Evolutionary conservation across 2,888 invertebrate genomes (phyloP), one percentile per base, ranked within the genome.

Genomic region (Phaonia tiefii): DNA sequence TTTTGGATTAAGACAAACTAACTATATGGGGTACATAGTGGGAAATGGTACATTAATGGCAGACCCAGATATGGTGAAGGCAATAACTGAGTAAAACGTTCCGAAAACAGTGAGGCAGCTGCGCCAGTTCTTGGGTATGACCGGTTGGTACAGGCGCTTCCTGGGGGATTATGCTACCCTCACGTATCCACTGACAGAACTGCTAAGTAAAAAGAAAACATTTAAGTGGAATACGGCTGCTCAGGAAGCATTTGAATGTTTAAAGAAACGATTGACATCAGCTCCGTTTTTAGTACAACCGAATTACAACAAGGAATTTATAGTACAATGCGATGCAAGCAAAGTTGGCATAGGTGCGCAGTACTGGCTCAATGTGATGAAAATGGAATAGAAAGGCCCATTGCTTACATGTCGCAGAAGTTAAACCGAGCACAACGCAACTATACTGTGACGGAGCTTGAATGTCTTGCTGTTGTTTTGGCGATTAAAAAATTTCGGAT

Each of bases 391-490:
- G 82, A 82, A 17, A 15, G 65, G 10, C 69, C 73, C 0, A 76
- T 80, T 13, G 77, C 82, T 0, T 80, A 58, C 31, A 60, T 75
- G 69, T 83, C 83, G 0, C 73, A 83, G 17, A 83, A 83, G 37
- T 26, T 83, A 2, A 82, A 83, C 20, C 69, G 56, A 1, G 79
- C 78, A 1, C 74, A 74, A 11, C 11, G 42, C 1, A 74, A 74
- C 49, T 74, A 66, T 25, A 54, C 58, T 1, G 46, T 74, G 11
- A 67, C 75, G 0, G 58, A 75, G n/a, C 17, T 75, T 1, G 67
- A 75, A 26, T 73, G 65, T 22, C 42, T 73, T 8, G 65, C 65
- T 5, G 73, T 54, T n/a, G 54, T 72, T 2, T 7, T 63, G 44
- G 72, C 63, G 2, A 22, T 72, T 11, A 25, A 67, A 15, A 46